These are phyloP conservation scores for Phyllostomus discolor DNA, from an alignment of 2,113 vertebrate species.

Conservation along the genomic window DNA sequence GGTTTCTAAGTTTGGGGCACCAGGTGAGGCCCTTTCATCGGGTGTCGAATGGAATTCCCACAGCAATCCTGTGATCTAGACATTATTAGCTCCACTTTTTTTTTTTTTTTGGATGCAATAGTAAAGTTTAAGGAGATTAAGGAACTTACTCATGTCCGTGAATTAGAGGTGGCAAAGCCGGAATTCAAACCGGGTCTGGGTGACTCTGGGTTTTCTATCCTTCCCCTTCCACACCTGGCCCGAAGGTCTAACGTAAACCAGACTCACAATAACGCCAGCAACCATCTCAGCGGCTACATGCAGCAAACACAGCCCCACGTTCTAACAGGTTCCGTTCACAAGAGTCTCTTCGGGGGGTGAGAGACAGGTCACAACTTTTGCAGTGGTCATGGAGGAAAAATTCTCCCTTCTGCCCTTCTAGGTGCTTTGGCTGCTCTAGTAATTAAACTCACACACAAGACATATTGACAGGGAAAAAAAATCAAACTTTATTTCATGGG, in stretches of 20 bases:
- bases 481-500: background rate
- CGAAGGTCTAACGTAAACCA: background rate
- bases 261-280: no score
- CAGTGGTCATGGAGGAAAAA: background rate
- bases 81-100: background rate
- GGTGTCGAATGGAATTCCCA: background rate
- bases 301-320: background rate
- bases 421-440: background rate
- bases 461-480: background rate
- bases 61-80: background rate
- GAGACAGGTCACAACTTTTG: background rate
- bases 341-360: background rate
- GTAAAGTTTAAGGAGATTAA: background rate
- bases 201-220: fast-evolving
- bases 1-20: background rate
- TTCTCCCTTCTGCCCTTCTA: background rate
- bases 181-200: background rate
- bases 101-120: background rate
- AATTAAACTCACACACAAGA: background rate
- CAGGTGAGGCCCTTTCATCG: background rate
- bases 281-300: background rate
- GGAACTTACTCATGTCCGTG: background rate
- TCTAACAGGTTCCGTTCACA: background rate
- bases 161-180: background rate
- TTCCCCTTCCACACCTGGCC: background rate